These are phyloP conservation scores for Rhinichthys klamathensis DNA, from an alignment of 2,113 vertebrate species.

Conservation along the genomic window DNA sequence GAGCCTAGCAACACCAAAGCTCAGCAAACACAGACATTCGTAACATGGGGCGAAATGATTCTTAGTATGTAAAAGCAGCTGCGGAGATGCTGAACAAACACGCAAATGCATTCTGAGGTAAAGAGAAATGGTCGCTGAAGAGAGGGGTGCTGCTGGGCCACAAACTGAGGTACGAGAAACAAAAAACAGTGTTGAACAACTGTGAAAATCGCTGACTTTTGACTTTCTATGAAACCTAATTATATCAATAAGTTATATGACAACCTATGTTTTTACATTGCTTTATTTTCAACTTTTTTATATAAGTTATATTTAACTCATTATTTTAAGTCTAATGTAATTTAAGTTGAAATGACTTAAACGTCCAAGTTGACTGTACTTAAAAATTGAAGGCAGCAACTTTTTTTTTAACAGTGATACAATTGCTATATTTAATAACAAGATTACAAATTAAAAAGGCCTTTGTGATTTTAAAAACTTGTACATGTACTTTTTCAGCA, in stretches of 20 bases:
- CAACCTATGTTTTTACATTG: too few species aligned
- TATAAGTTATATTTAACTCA: not conserved
- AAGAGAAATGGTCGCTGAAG: not conserved
- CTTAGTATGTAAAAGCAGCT: conserved; percentile 20
- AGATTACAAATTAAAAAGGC: not conserved
- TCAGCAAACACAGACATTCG: conserved; percentile 53
- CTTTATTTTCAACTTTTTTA: too few species aligned
- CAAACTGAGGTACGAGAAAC: conserved; percentile 33
- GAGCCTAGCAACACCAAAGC: conserved; percentile 65
- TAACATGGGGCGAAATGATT: conserved; percentile 37
- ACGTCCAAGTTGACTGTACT: too few species aligned
- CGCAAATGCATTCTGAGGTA: conserved; percentile 28
- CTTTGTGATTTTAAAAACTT: not conserved
- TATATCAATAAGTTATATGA: too few species aligned
- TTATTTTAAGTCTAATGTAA: too few species aligned
- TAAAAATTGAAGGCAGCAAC: too few species aligned
- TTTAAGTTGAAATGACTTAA: too few species aligned
- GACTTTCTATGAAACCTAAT: too few species aligned
- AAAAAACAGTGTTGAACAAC: not conserved
- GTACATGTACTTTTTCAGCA: not conserved
- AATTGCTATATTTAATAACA: not conserved
- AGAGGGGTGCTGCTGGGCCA: conserved; percentile 13
- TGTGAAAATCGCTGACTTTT: not conserved
- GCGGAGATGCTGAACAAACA: conserved; percentile 25
- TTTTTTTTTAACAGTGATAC: not conserved